phyloP scores from a whole-genome alignment of 2,797 vertebrate species.

The Ctenopoma multispine region DNA sequence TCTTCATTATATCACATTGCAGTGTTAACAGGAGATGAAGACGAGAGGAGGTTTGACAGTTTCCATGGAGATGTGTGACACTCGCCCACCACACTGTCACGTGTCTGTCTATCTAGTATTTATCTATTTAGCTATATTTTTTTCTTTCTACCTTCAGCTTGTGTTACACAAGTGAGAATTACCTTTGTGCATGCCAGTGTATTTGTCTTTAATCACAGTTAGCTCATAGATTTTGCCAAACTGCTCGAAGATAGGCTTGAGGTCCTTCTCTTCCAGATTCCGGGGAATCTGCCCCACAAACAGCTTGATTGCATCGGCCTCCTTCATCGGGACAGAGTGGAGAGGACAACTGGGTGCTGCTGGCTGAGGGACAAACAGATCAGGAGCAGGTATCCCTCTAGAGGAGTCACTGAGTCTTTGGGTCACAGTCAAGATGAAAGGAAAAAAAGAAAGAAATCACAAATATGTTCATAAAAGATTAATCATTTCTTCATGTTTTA shows the following conservation, averaged over 20 bases:
- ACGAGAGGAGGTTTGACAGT: slow-evolving; percentile 73
- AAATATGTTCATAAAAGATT: not conserved
- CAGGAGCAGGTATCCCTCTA: slow-evolving; percentile 67
- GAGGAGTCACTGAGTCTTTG: slow-evolving; percentile 55
- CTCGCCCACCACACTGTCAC: slow-evolving; percentile 40
- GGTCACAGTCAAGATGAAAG: slow-evolving; percentile 27
- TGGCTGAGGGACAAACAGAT: slow-evolving; percentile 58
- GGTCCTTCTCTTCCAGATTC: slow-evolving; percentile 88
- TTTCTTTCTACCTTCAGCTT: slow-evolving; percentile 24
- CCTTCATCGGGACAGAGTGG: slow-evolving; percentile 84
- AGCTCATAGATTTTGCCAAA: slow-evolving; percentile 89
- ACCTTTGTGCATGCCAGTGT: slow-evolving; percentile 91
- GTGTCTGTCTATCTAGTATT: slow-evolving; percentile 23
- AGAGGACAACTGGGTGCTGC: slow-evolving; percentile 62
- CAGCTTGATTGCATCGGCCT: slow-evolving; percentile 88
- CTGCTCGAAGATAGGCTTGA: slow-evolving; percentile 88
- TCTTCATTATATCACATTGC: slow-evolving; percentile 40
- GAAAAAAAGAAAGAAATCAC: slow-evolving; percentile 21
- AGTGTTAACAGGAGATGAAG: slow-evolving; percentile 55
- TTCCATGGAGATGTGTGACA: slow-evolving; percentile 78
- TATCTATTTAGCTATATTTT: slow-evolving; percentile 7
- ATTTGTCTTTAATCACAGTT: slow-evolving; percentile 89
- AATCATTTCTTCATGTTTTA: not conserved
- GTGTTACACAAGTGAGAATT: slow-evolving; percentile 52
- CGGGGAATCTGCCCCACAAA: slow-evolving; percentile 88